Percentiles rank a stretch among this genome's conserved stretches.
Evolutionary conservation across 1,140 invertebrate genomes (phyloP).

Genomic region (Drosophila littoralis): DNA sequence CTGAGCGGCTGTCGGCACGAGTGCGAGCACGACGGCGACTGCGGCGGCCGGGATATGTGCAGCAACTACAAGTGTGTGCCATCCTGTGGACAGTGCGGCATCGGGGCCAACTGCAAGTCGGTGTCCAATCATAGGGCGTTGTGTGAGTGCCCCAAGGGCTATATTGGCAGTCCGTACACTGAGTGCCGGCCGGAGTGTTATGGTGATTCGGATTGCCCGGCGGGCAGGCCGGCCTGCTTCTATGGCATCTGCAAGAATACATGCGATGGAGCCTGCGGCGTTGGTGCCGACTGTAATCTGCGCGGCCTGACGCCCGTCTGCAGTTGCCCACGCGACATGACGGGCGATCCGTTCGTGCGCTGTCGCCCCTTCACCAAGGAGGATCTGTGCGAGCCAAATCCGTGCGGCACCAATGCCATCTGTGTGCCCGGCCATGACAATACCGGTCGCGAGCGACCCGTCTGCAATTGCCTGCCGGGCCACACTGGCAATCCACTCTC

Average conservation of each 20-base stretch:
- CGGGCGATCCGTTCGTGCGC: constrained; percentile 92
- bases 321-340: constrained; percentile 93
- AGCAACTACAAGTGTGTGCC: constrained; percentile 91
- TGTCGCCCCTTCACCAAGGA: constrained; percentile 92
- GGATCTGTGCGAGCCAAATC: constrained; percentile 93
- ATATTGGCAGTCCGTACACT: constrained; percentile 90
- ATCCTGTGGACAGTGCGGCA: constrained; percentile 91
- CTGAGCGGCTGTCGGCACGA: constrained; percentile 88
- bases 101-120: constrained; percentile 90
- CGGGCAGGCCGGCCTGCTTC: constrained; percentile 90
- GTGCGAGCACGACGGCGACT: constrained; percentile 91
- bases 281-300: constrained; percentile 88
- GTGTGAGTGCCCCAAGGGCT: constrained; percentile 93
- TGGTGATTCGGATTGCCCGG: constrained; percentile 89
- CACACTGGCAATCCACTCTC: constrained; percentile 92
- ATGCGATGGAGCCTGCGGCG: constrained; percentile 91
- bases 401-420: constrained; percentile 92
- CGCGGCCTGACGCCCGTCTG: constrained; percentile 91
- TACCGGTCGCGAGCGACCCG: constrained; percentile 90
- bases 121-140: constrained; percentile 91
- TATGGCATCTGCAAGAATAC: constrained; percentile 92
- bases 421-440: constrained; percentile 93
- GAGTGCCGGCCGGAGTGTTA: constrained; percentile 91
- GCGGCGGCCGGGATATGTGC: constrained; percentile 89
- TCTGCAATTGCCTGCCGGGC: constrained; percentile 89